Evolutionary conservation across 2,113 vertebrate species (phyloP).

Genomic region (Sula dactylatra): DNA sequence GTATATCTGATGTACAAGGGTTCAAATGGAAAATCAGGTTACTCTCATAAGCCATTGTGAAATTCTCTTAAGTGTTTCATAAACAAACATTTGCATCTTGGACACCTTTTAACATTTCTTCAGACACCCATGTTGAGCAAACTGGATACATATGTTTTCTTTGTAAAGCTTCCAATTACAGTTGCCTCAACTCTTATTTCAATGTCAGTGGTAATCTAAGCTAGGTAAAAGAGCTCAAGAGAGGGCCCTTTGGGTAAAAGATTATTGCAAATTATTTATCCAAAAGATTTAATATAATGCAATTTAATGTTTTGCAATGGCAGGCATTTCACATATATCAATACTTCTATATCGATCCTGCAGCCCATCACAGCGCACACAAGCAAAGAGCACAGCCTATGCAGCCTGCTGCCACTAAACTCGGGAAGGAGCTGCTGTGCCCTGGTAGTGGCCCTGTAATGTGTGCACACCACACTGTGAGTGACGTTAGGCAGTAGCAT

Average conservation of each 20-base stretch:
- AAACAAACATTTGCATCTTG: slow-evolving; percentile 47
- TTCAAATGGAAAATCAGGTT: slow-evolving; percentile 29
- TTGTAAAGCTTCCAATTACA: slow-evolving; percentile 38
- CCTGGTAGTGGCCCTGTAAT: background rate
- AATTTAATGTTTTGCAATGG: background rate
- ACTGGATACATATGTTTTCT: slow-evolving; percentile 44
- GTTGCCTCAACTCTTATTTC: slow-evolving; percentile 22
- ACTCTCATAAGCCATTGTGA: background rate
- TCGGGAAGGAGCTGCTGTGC: background rate
- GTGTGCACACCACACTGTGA: accelerated
- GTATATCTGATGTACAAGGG: background rate
- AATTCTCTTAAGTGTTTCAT: background rate
- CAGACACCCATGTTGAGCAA: slow-evolving; percentile 51
- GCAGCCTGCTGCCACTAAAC: background rate
- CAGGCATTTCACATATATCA: background rate
- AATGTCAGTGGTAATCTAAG: background rate
- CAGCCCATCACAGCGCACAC: accelerated
- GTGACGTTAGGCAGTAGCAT: background rate
- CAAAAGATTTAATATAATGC: background rate
- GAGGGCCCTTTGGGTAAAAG: background rate
- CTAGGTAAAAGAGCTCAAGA: slow-evolving; percentile 18
- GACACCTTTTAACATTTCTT: slow-evolving; percentile 54
- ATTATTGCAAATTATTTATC: background rate
- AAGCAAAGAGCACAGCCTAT: background rate
- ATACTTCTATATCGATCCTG: background rate